These are phyloP conservation scores for Acanthoscelides obtectus DNA, from an alignment of 2,888 invertebrate genomes.

Conservation along the genomic window DNA sequence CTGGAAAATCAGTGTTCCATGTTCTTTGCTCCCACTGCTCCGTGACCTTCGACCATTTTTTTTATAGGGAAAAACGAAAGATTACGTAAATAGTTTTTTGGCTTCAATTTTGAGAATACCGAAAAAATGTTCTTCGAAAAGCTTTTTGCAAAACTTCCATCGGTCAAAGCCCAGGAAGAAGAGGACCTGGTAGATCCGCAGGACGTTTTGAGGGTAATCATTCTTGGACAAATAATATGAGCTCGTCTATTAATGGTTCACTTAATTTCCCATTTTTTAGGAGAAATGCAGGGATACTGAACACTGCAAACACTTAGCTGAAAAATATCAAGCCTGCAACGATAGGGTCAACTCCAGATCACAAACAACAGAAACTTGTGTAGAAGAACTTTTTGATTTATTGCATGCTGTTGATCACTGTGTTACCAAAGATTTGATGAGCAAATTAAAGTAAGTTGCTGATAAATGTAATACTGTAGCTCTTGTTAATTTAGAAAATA, in stretches of 20 bases:
- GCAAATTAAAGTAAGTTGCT: slow-evolving; percentile 61
- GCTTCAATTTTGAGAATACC: not conserved
- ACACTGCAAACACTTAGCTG: slow-evolving; percentile 60
- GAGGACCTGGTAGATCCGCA: slow-evolving; percentile 79
- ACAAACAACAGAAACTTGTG: slow-evolving; percentile 86
- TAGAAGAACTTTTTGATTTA: slow-evolving; percentile 89
- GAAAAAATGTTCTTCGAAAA: slow-evolving; percentile 14
- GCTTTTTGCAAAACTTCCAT: slow-evolving; percentile 49
- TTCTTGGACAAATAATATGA: too few species aligned
- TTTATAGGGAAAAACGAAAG: not conserved
- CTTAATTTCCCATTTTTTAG: slow-evolving; percentile 43
- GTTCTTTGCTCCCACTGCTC: too few species aligned
- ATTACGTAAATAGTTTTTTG: not conserved
- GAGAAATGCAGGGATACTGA: slow-evolving; percentile 62
- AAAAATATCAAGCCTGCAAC: slow-evolving; percentile 77
- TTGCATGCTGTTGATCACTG: slow-evolving; percentile 91
- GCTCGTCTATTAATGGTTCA: too few species aligned
- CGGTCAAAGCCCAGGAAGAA: slow-evolving; percentile 60
- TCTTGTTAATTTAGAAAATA: not conserved
- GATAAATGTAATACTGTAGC: not conserved
- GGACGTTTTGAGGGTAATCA: slow-evolving; percentile 64
- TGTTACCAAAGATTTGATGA: slow-evolving; percentile 70
- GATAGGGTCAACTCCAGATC: slow-evolving; percentile 79
- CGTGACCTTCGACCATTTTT: not conserved
- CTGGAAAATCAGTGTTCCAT: not conserved